Conservation (phyloP, 2,797 vertebrate species). For the Girardinus metallicus region DNA sequence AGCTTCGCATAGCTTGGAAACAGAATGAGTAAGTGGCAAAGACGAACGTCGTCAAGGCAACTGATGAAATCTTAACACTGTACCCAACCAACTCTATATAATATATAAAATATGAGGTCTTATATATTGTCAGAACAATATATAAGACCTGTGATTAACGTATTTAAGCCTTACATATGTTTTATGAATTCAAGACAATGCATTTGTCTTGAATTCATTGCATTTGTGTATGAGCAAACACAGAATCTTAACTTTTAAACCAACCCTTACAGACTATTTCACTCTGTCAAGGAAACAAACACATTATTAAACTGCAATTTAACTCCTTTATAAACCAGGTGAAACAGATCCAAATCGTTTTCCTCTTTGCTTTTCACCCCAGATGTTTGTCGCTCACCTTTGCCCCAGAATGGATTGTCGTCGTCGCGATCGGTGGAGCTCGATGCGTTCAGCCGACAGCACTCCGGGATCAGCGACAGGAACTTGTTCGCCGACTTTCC, state of each 20-base stretch:
- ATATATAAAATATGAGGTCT: too few species aligned
- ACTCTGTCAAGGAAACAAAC: neutral
- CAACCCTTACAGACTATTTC: neutral
- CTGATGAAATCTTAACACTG: too few species aligned
- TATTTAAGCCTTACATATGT: too few species aligned
- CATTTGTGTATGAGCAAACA: neutral
- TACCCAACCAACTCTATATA: too few species aligned
- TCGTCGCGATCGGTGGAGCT: constrained; percentile 79
- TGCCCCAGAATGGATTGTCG: constrained; percentile 86
- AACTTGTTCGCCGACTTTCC: constrained; percentile 93
- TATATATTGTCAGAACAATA: too few species aligned
- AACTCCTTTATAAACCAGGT: neutral
- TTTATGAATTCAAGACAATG: too few species aligned
- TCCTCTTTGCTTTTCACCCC: neutral
- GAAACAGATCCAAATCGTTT: neutral
- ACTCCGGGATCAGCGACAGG: constrained; percentile 92
- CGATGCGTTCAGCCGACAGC: constrained; percentile 83
- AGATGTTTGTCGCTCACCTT: constrained; percentile 77
- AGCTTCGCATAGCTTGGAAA: too few species aligned
- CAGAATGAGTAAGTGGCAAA: too few species aligned
- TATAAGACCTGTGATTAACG: too few species aligned
- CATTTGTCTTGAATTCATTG: too few species aligned
- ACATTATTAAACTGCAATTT: neutral
- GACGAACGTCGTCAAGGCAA: too few species aligned
- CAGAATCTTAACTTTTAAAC: neutral